Base-by-base conservation (phyloP, 2,888 invertebrate genomes). In the Polia nebulosa region DNA sequence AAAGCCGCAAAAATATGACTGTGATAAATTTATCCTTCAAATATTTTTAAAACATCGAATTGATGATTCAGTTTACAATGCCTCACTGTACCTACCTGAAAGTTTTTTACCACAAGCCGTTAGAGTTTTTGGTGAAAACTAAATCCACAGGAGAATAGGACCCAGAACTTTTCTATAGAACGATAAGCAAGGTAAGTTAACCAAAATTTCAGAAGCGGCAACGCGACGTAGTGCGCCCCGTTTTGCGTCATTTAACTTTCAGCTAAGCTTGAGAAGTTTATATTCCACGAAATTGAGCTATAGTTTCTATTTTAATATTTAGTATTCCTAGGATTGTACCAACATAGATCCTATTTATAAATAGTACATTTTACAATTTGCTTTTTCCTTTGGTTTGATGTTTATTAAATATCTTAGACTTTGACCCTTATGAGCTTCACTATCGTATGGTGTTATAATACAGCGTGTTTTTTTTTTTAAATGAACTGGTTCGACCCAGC, bases 101-200 rank as follows among this genome's bases (percentile, higher is more conserved):
- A 20, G 60, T 44, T 29, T 45, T 47, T 61, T 17, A 17, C 25
- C 20, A 20, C 11, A 61, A 44, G 22, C 20, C 7, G 22, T 41
- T 29, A 61, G 29, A 59, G 3, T 66, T 67, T 78, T 34, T 20
- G 22, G n/a, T 27, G 39, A 55, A 67, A 65, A 62, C 53, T 51
- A 58, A 78, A 67, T 73, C 55, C 55, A 27, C 39, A 29, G 29
- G 49, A 41, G 41, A 41, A 32, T 22, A 11, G 22, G 6, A n/a
- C 27, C 45, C 49, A 73, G 47, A 74, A 77, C 45, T 75, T 73
- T 78, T 63, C 25, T 62, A 41, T 62, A 63, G 55, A 74, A 62
- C 62, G 74, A 57, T 73, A 76, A 56, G 51, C 29, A 5, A 71
- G 39, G 27, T 41, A 56, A 72, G 64, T 56, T 72, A 56, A 29